Conservation (phyloP, 1,140 invertebrate genomes). For the Drosophila rhopaloa region DNA sequence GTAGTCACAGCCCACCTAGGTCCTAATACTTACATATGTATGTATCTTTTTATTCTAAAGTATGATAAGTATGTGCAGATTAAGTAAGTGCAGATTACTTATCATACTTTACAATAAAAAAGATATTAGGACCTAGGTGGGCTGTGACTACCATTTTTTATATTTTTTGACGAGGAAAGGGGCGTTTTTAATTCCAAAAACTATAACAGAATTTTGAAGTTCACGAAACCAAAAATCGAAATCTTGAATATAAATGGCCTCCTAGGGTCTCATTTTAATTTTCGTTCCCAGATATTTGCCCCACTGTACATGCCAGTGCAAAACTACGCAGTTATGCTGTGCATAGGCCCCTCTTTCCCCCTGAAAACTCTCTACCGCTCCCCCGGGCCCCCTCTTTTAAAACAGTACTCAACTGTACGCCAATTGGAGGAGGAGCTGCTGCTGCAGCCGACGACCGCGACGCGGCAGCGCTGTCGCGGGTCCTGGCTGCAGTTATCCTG, state of each 20-base stretch:
- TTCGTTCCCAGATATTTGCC: not conserved
- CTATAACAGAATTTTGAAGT: too few species aligned
- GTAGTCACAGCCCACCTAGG: too few species aligned
- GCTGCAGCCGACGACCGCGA: slow-evolving; percentile 27
- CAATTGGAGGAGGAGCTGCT: slow-evolving; percentile 35
- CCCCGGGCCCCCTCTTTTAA: slow-evolving; percentile 1
- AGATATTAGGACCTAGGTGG: too few species aligned
- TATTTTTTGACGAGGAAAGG: too few species aligned
- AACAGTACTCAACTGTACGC: slow-evolving; percentile 55
- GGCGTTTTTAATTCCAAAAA: too few species aligned
- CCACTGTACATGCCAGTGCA: slow-evolving; percentile 42
- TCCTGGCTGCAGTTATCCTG: slow-evolving; percentile 81
- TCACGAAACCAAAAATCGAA: not conserved
- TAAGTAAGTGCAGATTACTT: too few species aligned
- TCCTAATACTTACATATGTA: too few species aligned
- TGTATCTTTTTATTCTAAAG: too few species aligned
- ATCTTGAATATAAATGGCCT: too few species aligned
- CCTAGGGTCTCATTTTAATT: not conserved
- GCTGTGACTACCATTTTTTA: too few species aligned
- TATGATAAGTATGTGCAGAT: too few species aligned
- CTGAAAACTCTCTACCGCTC: not conserved
- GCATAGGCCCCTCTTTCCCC: slow-evolving; percentile 27
- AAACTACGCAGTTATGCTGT: slow-evolving; percentile 72
- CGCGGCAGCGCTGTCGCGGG: slow-evolving; percentile 36
- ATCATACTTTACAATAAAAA: too few species aligned